Conservation (phyloP, 1,140 invertebrate species). For the Drosophila bipectinata region DNA sequence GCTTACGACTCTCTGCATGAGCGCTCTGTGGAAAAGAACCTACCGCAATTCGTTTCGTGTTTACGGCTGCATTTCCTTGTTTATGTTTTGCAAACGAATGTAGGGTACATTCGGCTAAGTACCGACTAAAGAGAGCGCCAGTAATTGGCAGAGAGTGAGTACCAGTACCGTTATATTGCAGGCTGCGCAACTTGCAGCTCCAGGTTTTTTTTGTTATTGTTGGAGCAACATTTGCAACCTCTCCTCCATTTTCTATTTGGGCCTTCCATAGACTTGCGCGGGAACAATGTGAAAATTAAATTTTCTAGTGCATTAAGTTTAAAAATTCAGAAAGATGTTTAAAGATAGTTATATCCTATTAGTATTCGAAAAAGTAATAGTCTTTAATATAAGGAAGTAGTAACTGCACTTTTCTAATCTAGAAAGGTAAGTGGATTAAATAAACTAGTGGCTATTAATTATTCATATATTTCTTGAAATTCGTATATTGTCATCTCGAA, state of each 20-base stretch:
- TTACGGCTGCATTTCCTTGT: slow-evolving; percentile 76
- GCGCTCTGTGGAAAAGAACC: slow-evolving; percentile 52
- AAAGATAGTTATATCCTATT: too few species aligned
- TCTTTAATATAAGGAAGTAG: too few species aligned
- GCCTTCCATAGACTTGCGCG: slow-evolving; percentile 6
- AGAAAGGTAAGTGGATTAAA: too few species aligned
- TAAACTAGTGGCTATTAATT: too few species aligned
- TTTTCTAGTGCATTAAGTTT: not conserved
- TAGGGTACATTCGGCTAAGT: slow-evolving; percentile 69
- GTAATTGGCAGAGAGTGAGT: slow-evolving; percentile 14
- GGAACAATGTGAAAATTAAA: slow-evolving; percentile 14
- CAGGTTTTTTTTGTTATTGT: slow-evolving; percentile 61
- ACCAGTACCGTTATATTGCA: slow-evolving; percentile 40
- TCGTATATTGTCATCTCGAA: not conserved
- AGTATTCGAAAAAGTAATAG: too few species aligned
- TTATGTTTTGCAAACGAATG: slow-evolving; percentile 75
- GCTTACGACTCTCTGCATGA: slow-evolving; percentile 31
- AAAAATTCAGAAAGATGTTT: not conserved
- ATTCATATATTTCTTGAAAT: too few species aligned
- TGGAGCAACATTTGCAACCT: not conserved
- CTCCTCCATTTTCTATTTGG: not conserved
- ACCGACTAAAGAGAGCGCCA: slow-evolving; percentile 27
- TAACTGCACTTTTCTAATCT: too few species aligned
- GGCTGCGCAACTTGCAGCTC: slow-evolving; percentile 62
- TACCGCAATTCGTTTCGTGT: slow-evolving; percentile 75